Base-by-base conservation (phyloP, 30 jellyfish, hydroid and myxozoan genomes). In the Aurelia sp. region DNA sequence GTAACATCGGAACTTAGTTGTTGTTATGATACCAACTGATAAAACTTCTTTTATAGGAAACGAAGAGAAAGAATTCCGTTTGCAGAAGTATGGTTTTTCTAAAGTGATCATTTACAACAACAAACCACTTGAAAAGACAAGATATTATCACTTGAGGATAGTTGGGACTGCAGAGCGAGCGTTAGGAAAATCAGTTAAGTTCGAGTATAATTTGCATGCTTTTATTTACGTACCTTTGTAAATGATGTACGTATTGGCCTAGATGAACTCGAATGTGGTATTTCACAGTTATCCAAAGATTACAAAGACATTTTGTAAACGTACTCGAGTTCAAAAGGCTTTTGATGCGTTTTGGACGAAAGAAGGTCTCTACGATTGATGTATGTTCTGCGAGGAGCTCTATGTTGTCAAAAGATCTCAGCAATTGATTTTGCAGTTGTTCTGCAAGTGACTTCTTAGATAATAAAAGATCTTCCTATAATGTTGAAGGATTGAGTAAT, bases 51-150 rank as follows among this genome's bases (percentile, higher is more conserved):
- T 81, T 57, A n/a, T 82, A 84, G 93, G 93, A 22, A 84, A 84
- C 58, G 93, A 84, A 18, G 53, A 84, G 76, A 50, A 50, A 1
- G n/a, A 16, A 30, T 84, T 84, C 64, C 82, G 71, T 5, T 47
- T 84, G 82, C 93, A 84, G 65, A 84, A 84, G 73, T 84, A 84
- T 48, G 93, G 93, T 64, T 84, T 72, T 59, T 84, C 93, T 5
- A 84, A 76, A 48, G 93, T 84, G 40, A 84, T 84, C 82, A 84
- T 84, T 53, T 84, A 72, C 76, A 84, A 84, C 72, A 48, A 33
- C 30, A 74, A 35, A 16, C 53, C 87, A 8, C 78, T 84, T 59
- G 62, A 57, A 58, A 64, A 68, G 38, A 73, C 89, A 4, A 50
- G 55, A 13, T 71, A 86, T 63, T 40, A 63, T 35, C 89, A 86